These are phyloP conservation scores for Aurelia sp. DNA, from an alignment of 30 jellyfish, hydroid and myxozoan species.

Conservation along the genomic window DNA sequence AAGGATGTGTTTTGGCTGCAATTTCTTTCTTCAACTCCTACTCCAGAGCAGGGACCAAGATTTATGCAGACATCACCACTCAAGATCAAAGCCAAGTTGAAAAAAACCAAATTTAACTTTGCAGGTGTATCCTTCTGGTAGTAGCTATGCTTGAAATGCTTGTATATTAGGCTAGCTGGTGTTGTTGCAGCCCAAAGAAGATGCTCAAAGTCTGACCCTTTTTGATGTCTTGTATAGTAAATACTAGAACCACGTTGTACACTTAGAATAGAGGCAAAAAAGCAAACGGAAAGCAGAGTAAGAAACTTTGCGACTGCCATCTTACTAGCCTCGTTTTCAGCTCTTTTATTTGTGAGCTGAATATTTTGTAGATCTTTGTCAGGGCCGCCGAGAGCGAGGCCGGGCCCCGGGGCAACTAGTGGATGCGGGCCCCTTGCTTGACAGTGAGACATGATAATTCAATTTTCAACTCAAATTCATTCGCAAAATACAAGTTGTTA, in stretches of 20 bases:
- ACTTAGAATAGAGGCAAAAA: too few relatives aligned
- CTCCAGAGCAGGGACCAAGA: constrained; percentile 8
- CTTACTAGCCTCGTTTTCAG: too few relatives aligned
- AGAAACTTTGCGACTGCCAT: too few relatives aligned
- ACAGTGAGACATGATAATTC: too few relatives aligned
- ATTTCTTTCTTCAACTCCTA: background rate
- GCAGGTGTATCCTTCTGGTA: constrained; percentile 5
- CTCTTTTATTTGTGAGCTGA: too few relatives aligned
- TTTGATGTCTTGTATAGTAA: background rate
- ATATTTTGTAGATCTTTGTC: too few relatives aligned
- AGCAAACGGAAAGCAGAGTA: too few relatives aligned
- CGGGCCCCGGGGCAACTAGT: too few relatives aligned
- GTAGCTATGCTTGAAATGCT: background rate
- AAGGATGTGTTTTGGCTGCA: constrained; percentile 3
- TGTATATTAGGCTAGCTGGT: background rate
- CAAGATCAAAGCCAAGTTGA: constrained; percentile 3
- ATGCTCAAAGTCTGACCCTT: constrained; percentile 1
- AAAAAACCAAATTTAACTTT: background rate
- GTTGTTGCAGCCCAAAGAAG: constrained; percentile 6
- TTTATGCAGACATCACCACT: constrained; percentile 4
- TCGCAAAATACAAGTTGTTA: too few relatives aligned
- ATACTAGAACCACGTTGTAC: background rate
- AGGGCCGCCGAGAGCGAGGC: too few relatives aligned
- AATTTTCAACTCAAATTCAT: too few relatives aligned
- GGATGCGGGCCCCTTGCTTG: too few relatives aligned